Evolutionary conservation across 2,113 vertebrate species (phyloP).

Genomic region (Ptilonorhynchus violaceus): DNA sequence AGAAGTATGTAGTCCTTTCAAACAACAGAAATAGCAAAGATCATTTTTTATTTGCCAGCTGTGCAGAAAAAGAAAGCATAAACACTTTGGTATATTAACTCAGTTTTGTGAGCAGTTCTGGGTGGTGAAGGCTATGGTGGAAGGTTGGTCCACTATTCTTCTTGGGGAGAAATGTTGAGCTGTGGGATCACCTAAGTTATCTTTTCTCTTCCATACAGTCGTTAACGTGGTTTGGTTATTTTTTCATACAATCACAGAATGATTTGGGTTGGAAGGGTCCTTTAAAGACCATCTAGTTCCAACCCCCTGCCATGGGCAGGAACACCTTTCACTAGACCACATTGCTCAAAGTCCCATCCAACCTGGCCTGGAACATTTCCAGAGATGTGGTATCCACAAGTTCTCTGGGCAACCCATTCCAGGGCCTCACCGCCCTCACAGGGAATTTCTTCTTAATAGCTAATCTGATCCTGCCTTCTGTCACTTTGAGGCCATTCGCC

Average conservation of each 20-base stretch:
- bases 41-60: background rate
- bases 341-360: background rate
- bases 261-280: background rate
- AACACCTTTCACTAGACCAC: background rate
- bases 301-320: background rate
- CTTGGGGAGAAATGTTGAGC: background rate
- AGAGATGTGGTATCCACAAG: rapidly evolving
- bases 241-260: background rate
- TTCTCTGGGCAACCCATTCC: background rate
- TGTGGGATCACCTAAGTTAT: background rate
- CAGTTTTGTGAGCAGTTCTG: background rate
- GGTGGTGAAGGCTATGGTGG: background rate
- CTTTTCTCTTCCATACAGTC: background rate
- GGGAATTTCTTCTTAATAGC: background rate
- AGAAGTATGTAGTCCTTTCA: background rate
- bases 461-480: background rate
- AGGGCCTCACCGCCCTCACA: background rate
- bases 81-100: background rate
- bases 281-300: background rate
- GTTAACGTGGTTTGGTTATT: rapidly evolving
- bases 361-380: background rate
- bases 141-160: rapidly evolving
- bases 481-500: background rate
- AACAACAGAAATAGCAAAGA: background rate
- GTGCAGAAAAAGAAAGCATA: background rate